Percentiles rank a stretch among this genome's conserved stretches.
Evolutionary conservation across 2,797 vertebrate genomes (phyloP).

Genomic region (Phylloscopus collybita): DNA sequence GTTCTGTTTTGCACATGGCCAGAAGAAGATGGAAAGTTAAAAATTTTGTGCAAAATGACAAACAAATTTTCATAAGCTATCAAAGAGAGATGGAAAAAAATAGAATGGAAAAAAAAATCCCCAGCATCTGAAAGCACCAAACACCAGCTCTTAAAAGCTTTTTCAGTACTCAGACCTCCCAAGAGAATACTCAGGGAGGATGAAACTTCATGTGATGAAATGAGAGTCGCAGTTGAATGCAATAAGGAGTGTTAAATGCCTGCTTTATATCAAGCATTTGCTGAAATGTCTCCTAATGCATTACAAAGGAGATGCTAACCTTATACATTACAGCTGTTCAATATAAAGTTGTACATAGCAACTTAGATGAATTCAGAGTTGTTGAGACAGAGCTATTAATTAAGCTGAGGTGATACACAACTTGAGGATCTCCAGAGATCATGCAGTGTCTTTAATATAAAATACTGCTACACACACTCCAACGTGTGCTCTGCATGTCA

Average conservation of each 20-base stretch:
- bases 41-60: conserved; percentile 4
- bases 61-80: conserved; percentile 42
- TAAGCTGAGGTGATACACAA: conserved; percentile 14
- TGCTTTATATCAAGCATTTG: conserved; percentile 26
- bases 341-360: neutral
- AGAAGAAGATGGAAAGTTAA: conserved; percentile 10
- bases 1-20: neutral
- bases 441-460: neutral
- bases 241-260: conserved; percentile 59
- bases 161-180: conserved; percentile 53
- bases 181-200: conserved; percentile 67
- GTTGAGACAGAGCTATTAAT: conserved; percentile 48
- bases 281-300: conserved; percentile 40
- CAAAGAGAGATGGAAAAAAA: conserved; percentile 39
- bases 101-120: neutral
- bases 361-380: conserved; percentile 1
- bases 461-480: neutral
- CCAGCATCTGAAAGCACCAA: conserved; percentile 26
- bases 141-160: conserved; percentile 69
- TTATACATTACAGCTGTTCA: neutral
- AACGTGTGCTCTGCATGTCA: neutral
- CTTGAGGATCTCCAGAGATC: neutral
- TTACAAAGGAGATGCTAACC: neutral
- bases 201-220: conserved; percentile 68
- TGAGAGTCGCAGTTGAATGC: conserved; percentile 4